Evolutionary conservation across 30 jellyfish, hydroid and myxozoan species (phyloP).

Genomic region (Cassiopea andromeda): DNA sequence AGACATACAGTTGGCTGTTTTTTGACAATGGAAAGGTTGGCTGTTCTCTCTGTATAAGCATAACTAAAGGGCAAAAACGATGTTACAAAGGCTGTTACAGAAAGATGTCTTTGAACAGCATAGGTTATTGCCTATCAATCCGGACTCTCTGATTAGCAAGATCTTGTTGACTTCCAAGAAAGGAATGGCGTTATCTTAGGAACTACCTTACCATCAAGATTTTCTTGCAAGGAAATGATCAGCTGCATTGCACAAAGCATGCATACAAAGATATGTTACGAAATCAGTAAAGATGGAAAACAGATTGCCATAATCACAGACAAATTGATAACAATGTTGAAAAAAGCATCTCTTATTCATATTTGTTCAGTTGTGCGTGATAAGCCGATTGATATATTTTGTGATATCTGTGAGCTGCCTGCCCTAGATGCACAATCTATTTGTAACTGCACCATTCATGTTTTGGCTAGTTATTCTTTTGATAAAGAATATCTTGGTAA

Average conservation of each 20-base stretch:
- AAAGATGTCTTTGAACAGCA: conserved; percentile 26
- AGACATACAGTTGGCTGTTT: conserved; percentile 38
- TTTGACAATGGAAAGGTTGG: conserved; percentile 12
- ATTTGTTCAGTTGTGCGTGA: conserved; percentile 44
- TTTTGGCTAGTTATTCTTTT: conserved; percentile 26
- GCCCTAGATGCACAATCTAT: conserved; percentile 39
- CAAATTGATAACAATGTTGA: not conserved
- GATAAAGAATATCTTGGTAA: conserved; percentile 50
- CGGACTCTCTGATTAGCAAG: conserved; percentile 21
- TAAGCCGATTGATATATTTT: conserved; percentile 16
- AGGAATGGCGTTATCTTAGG: conserved; percentile 7
- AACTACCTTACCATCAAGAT: conserved; percentile 19
- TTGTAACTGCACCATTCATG: not conserved
- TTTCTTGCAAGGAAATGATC: conserved; percentile 31
- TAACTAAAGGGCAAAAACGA: not conserved
- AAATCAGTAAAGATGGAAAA: not conserved
- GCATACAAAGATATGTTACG: not conserved
- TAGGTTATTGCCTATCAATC: not conserved
- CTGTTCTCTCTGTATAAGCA: not conserved
- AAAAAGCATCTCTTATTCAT: conserved; percentile 31
- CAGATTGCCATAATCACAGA: not conserved
- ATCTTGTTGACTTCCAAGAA: conserved; percentile 19
- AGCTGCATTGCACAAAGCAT: conserved; percentile 30
- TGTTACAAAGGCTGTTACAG: conserved; percentile 1
- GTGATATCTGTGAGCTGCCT: conserved; percentile 31